Conservation (phyloP, 2,113 vertebrate genomes). For the Lathamus discolor region DNA sequence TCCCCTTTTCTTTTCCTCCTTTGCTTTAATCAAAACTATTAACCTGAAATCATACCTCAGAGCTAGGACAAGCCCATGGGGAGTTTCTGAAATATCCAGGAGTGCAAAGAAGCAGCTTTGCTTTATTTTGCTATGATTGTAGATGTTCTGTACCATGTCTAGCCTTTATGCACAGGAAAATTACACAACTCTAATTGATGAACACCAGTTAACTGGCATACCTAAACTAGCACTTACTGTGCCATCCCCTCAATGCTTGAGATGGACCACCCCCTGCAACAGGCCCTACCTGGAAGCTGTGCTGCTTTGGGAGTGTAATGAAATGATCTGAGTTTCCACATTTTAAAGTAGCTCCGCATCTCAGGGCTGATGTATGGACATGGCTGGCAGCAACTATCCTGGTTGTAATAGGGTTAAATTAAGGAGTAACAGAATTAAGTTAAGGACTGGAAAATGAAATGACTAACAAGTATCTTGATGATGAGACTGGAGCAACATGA, state of each 20-base stretch:
- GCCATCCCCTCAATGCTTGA: not conserved
- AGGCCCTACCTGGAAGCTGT: not conserved
- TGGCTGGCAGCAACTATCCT: not conserved
- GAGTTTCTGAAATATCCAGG: not conserved
- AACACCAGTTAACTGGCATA: not conserved
- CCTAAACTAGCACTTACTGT: not conserved
- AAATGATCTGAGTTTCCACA: not conserved
- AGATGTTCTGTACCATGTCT: not conserved
- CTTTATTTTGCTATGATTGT: not conserved
- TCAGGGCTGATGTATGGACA: not conserved
- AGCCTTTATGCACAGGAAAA: not conserved
- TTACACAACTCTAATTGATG: not conserved
- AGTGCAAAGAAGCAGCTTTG: not conserved
- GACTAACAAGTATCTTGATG: not conserved
- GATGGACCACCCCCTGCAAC: not conserved
- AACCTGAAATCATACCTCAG: not conserved
- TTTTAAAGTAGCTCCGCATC: not conserved
- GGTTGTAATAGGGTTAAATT: conserved; percentile 11
- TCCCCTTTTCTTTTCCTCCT: not conserved
- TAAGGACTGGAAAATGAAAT: conserved; percentile 6
- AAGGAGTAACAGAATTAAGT: conserved; percentile 25
- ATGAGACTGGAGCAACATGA: not conserved
- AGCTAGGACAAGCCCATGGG: not conserved
- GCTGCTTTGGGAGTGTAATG: not conserved
- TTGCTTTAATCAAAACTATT: conserved; percentile 22